Base-by-base conservation (phyloP, 2,113 vertebrate genomes). In the Pseudonaja textilis region DNA sequence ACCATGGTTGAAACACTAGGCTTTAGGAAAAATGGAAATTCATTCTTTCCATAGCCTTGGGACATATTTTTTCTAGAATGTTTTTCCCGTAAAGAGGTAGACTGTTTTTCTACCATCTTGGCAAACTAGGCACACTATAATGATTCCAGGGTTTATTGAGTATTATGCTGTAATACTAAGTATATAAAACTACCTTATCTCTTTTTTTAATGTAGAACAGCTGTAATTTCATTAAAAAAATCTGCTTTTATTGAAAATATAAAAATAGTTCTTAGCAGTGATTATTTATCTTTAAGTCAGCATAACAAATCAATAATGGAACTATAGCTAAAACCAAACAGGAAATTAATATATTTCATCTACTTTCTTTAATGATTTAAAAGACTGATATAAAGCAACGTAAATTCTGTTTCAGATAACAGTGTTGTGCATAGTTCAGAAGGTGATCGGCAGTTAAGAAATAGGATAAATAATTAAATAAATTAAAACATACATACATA, bases 331-430 rank as follows among this genome's bases (percentile, higher is more conserved):
- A 89, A 47, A 4, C 2, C 29, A 88, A 89, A 64, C 7, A 61
- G 25, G 74, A 93, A 87, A 1, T 61, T 91, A 6, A 55, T 47
- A 50, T 74, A 89, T 90, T 20, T 57, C 0, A 0, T 56, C 39
- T 93, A 50, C 89, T 93, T 89, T 0, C 64, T 91, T 0, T 61
- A 89, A 85, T 91, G 92, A 87, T 88, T 11, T 29, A 23, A n/a
- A 93, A 25, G 87, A 92, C 88, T 93, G 64, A 0, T 90, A 57
- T 50, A 94, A 91, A 95, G 74, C 93, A 61, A 5, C 16, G 3
- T 1, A 87, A 88, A 93, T 96, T 89, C 88, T 95, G 92, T 93
- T 95, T 95, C 89, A 86, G 57, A 10, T 87, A 64, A 25, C 47
- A 26, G 50, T 94, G 10, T 50, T 59, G 45, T 61, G 42, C 26